phyloP scores from a whole-genome alignment of 2,797 vertebrate species.

The Mionectes olivaceus region DNA sequence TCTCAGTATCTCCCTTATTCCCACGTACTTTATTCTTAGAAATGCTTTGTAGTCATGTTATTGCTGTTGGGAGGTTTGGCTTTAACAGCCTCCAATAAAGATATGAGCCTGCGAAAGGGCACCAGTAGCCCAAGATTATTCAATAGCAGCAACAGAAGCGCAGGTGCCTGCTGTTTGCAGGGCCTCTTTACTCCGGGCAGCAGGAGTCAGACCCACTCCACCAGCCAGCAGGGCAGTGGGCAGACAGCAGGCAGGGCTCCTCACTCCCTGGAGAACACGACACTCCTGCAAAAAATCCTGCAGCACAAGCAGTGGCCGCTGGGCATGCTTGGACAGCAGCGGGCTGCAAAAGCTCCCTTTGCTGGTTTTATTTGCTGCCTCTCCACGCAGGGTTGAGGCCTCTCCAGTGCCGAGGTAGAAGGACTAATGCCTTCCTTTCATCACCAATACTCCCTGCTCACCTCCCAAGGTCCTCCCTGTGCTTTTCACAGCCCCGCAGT shows the following conservation, averaged over 20 bases:
- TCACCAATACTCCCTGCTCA: neutral
- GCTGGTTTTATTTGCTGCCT: neutral
- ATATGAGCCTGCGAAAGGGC: slow-evolving; percentile 83
- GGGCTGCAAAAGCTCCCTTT: neutral
- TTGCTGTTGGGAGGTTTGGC: slow-evolving; percentile 85
- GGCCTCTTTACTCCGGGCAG: neutral
- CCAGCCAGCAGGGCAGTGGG: neutral
- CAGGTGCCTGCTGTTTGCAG: slow-evolving; percentile 30
- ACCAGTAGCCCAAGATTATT: slow-evolving; percentile 49
- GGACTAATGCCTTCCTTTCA: neutral
- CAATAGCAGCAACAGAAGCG: slow-evolving; percentile 27
- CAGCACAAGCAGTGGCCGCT: neutral
- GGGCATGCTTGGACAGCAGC: fast-evolving
- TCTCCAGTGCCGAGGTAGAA: neutral
- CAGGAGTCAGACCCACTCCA: fast-evolving
- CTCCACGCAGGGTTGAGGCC: neutral
- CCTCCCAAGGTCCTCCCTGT: neutral
- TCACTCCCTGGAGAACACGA: neutral
- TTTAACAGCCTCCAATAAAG: slow-evolving; percentile 92
- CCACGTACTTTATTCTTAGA: slow-evolving; percentile 89
- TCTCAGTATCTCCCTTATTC: slow-evolving; percentile 85
- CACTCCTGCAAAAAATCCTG: neutral
- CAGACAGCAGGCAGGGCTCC: neutral
- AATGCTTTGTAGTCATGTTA: slow-evolving; percentile 87
- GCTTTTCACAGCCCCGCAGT: neutral